Conservation (phyloP, 2,888 invertebrate genomes). For the Scaptomyza polygonia region DNA sequence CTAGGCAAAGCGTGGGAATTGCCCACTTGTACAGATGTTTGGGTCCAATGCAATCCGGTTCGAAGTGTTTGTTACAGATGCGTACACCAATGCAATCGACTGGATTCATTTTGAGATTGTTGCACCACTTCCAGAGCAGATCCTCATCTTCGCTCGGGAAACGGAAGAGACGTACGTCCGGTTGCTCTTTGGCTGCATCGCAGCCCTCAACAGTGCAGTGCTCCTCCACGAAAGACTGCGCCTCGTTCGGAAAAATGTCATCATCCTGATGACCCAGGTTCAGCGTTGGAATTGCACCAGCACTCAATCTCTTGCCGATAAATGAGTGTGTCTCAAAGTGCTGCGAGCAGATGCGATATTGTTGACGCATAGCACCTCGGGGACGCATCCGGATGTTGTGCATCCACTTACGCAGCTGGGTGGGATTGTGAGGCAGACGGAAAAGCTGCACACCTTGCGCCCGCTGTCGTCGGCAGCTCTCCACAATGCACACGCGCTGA, state of each 20-base stretch:
- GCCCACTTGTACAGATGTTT: constrained; percentile 79
- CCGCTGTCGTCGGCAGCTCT: constrained; percentile 74
- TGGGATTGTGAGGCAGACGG: constrained; percentile 76
- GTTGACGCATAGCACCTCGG: constrained; percentile 65
- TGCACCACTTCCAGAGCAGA: constrained; percentile 80
- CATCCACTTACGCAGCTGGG: constrained; percentile 77
- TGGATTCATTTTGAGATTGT: constrained; percentile 80
- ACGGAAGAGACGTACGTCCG: constrained; percentile 76
- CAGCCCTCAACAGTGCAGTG: constrained; percentile 75
- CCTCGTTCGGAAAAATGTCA: constrained; percentile 79
- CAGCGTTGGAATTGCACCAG: constrained; percentile 79
- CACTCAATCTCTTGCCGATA: constrained; percentile 72
- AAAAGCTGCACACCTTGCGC: constrained; percentile 77
- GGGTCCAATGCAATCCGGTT: constrained; percentile 75
- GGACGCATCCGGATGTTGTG: constrained; percentile 77
- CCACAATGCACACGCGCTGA: constrained; percentile 76
- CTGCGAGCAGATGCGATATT: constrained; percentile 76
- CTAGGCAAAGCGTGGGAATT: constrained; percentile 73
- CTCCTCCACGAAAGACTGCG: constrained; percentile 74
- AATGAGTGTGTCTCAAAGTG: constrained; percentile 82
- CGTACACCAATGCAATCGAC: constrained; percentile 78
- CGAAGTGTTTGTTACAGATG: constrained; percentile 81
- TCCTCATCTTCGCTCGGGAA: constrained; percentile 81
- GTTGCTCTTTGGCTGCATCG: constrained; percentile 67
- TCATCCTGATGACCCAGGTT: constrained; percentile 74